phyloP scores from a whole-genome alignment of 2,113 vertebrate genomes.

The Hippocampus comes region DNA sequence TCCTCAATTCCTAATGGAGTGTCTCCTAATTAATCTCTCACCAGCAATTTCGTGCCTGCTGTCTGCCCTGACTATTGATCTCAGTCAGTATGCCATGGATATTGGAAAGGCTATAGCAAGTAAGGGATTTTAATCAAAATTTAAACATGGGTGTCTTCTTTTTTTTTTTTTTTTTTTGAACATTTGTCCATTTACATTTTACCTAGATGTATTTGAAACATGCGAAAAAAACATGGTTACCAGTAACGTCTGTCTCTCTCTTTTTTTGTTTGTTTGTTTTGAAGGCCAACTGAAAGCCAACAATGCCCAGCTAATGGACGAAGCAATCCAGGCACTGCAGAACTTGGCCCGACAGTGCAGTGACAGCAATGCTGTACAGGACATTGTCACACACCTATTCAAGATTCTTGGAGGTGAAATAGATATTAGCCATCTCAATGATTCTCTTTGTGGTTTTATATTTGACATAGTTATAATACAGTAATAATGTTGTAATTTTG shows the following conservation, averaged over 20 bases:
- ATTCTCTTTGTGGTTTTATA: background rate
- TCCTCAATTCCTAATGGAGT: background rate
- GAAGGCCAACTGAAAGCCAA: conserved; percentile 94
- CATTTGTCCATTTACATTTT: background rate
- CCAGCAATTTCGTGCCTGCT: conserved; percentile 88
- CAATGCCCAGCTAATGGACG: conserved; percentile 87
- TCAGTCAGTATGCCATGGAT: conserved; percentile 93
- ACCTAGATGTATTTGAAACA: background rate
- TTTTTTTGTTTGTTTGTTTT: background rate
- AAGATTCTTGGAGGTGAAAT: conserved; percentile 86
- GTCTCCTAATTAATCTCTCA: conserved; percentile 10
- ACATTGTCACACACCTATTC: conserved; percentile 84
- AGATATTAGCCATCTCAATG: background rate
- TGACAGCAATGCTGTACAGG: conserved; percentile 80
- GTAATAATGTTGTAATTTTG: background rate
- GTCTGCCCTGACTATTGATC: conserved; percentile 87
- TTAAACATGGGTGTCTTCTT: background rate
- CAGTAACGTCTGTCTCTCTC: background rate
- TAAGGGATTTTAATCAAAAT: conserved; percentile 47
- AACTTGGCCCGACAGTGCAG: conserved; percentile 92
- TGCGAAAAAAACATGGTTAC: background rate
- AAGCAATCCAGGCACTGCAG: conserved; percentile 84
- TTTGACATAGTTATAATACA: background rate
- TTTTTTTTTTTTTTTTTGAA: background rate
- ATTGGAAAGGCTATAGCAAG: conserved; percentile 89